These are phyloP conservation scores for Chloroclystis v-ata DNA, from an alignment of 2,888 invertebrate species.

Conservation along the genomic window DNA sequence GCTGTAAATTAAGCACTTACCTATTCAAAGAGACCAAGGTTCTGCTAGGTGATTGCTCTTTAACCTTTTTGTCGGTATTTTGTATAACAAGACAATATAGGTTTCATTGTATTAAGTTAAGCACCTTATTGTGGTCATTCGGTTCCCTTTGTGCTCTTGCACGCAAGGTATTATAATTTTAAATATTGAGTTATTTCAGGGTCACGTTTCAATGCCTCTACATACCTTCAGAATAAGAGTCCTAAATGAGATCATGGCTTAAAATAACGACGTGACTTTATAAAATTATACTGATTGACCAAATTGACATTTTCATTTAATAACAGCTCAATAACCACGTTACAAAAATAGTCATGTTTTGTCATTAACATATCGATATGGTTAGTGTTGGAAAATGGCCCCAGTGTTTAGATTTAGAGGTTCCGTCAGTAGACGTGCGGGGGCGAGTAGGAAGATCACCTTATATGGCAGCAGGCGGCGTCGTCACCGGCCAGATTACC, in stretches of 20 bases:
- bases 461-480: conserved; percentile 54
- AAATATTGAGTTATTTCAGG: too few species aligned
- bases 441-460: conserved; percentile 73
- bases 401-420: conserved; percentile 43
- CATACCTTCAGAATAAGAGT: neutral
- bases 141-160: too few species aligned
- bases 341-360: conserved; percentile 31
- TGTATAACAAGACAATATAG: conserved; percentile 2
- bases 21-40: conserved; percentile 13
- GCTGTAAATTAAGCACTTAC: conserved; percentile 19
- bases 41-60: conserved; percentile 19
- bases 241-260: conserved; percentile 5
- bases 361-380: conserved; percentile 53
- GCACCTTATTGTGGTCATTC: too few species aligned
- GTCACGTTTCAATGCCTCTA: too few species aligned
- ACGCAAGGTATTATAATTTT: too few species aligned
- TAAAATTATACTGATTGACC: conserved; percentile 17
- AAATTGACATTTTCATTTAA: conserved; percentile 24
- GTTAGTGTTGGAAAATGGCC: conserved; percentile 49
- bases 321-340: conserved; percentile 29
- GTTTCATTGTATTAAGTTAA: conserved; percentile 1
- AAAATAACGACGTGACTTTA: conserved; percentile 6
- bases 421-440: conserved; percentile 58
- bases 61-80: conserved; percentile 14
- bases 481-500: conserved; percentile 68